Evolutionary conservation across 2,797 vertebrate species (phyloP).

Genomic region (Centroberyx gerrardi): DNA sequence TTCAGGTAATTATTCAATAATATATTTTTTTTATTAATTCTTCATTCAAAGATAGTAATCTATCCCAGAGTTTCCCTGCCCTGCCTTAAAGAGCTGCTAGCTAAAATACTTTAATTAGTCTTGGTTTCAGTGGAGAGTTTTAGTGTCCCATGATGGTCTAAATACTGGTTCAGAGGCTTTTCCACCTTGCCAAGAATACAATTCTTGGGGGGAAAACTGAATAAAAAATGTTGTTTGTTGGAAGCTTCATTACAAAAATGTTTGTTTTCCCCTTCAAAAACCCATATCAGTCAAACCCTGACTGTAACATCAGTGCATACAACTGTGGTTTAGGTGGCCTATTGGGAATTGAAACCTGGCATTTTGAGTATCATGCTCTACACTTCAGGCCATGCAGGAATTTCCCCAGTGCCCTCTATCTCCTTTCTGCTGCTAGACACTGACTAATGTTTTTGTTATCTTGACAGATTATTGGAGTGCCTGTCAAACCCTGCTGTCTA

Average conservation of each 20-base stretch:
- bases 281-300: neutral
- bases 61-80: no score
- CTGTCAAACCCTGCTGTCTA: constrained; percentile 63
- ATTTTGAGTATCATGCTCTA: constrained; percentile 2
- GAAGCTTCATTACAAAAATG: neutral
- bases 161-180: no score
- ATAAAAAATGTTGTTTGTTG: constrained; percentile 4
- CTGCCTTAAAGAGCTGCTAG: no score
- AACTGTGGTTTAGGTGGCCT: constrained; percentile 2
- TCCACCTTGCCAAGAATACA: no score
- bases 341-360: neutral
- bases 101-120: no score
- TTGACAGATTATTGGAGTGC: constrained; percentile 55
- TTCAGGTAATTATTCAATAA: no score
- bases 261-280: constrained; percentile 14
- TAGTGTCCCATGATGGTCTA: no score
- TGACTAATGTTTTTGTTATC: constrained; percentile 57
- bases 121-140: no score
- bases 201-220: no score
- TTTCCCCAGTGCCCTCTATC: constrained; percentile 39
- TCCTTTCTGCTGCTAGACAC: constrained; percentile 31
- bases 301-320: constrained; percentile 4
- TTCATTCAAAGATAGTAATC: no score
- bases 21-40: no score
- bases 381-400: constrained; percentile 9